These are phyloP conservation scores for Uromys caudimaculatus DNA, from an alignment of 2,797 vertebrate genomes.

Conservation along the genomic window DNA sequence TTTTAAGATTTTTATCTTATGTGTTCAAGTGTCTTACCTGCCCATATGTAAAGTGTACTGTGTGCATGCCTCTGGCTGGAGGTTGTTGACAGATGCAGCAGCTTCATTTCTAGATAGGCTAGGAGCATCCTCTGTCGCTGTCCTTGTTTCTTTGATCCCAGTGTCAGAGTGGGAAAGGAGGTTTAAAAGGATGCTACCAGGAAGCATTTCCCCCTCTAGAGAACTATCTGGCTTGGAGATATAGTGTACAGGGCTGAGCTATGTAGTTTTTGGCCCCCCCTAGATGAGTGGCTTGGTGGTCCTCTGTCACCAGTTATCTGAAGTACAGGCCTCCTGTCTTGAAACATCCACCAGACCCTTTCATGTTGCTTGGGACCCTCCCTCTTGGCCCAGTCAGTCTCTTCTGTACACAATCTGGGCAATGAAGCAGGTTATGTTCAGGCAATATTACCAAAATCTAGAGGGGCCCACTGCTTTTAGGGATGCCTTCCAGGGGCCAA, in stretches of 20 bases:
- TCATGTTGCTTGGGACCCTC: neutral
- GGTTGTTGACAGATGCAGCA: slow-evolving; percentile 46
- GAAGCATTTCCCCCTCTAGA: slow-evolving; percentile 30
- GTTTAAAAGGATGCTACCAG: neutral
- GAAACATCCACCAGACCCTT: neutral
- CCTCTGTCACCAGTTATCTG: neutral
- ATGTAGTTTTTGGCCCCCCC: too few species aligned
- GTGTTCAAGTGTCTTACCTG: neutral
- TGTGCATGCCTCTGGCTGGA: neutral
- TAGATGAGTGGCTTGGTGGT: neutral
- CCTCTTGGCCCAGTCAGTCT: neutral
- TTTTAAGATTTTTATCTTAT: neutral
- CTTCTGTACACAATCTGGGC: too few species aligned
- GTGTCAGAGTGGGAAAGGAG: neutral
- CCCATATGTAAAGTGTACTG: neutral
- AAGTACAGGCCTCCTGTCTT: neutral
- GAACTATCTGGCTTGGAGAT: neutral
- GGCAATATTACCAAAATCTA: neutral
- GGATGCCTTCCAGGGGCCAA: neutral
- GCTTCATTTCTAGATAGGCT: slow-evolving; percentile 71
- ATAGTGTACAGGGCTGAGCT: neutral
- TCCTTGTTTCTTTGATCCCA: slow-evolving; percentile 50
- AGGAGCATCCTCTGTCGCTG: slow-evolving; percentile 7
- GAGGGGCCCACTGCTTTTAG: neutral
- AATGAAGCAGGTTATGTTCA: neutral